phyloP scores from a whole-genome alignment of 1,140 invertebrate genomes.

The Aphelinus atriplicis region DNA sequence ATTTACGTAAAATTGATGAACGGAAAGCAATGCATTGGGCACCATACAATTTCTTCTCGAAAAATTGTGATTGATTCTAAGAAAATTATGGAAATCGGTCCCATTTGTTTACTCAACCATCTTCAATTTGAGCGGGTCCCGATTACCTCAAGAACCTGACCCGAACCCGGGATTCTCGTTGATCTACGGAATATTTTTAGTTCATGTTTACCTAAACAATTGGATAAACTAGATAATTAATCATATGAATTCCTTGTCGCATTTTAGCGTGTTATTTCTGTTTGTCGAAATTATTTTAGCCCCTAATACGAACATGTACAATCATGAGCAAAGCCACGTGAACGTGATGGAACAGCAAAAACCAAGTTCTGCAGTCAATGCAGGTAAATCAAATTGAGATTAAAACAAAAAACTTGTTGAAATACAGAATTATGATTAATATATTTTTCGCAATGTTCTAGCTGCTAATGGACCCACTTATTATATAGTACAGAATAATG shows the following conservation, averaged over 20 bases:
- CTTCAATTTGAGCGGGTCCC: too few species aligned
- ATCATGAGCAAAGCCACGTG: slow-evolving; percentile 1
- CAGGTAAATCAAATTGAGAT: slow-evolving; percentile 13
- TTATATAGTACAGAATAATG: slow-evolving; percentile 3
- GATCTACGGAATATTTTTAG: not conserved
- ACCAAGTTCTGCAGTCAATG: not conserved
- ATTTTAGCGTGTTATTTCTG: too few species aligned
- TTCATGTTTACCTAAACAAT: not conserved
- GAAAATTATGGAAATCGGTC: too few species aligned
- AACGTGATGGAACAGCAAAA: not conserved
- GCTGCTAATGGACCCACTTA: not conserved
- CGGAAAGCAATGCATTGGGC: too few species aligned
- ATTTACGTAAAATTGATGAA: too few species aligned
- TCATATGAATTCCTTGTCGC: not conserved
- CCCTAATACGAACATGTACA: not conserved
- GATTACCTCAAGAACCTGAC: too few species aligned
- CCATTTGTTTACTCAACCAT: too few species aligned
- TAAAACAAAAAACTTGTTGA: too few species aligned
- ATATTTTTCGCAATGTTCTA: not conserved
- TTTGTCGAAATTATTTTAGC: not conserved
- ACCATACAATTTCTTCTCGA: too few species aligned
- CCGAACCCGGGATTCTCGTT: not conserved
- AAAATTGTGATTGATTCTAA: too few species aligned
- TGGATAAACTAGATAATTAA: not conserved
- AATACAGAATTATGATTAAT: not conserved